Evolutionary conservation across 2,888 invertebrate genomes (phyloP), one percentile per base, ranked within the genome.

Genomic region (Bibio marci): DNA sequence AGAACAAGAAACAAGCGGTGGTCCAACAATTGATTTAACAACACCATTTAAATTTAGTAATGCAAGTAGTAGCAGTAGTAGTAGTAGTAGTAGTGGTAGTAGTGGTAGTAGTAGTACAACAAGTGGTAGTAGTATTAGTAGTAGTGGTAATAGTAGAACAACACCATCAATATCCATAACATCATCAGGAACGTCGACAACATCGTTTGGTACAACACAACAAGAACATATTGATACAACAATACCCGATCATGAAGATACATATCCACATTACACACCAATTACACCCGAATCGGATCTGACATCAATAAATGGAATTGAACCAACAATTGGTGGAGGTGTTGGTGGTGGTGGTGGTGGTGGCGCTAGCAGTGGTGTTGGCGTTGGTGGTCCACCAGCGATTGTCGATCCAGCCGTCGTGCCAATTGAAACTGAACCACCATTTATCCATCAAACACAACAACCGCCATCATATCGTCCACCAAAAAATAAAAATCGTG

Each of bases 401-500:
- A 38, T 35, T 37, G 42, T 31, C 30, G 28, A 28, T 38, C 32
- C 38, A 13, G 42, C 44, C 31, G 49, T 46, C 45, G 47, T 49
- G 5, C 51, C 51, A 34, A 45, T 46, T 4, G 52, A 51, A 44
- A 43, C 49, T 31, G 44, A 47, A 31, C 52, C 54, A 30, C 50
- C 51, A 35, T 46, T 44, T 35, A 40, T 43, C 25, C 44, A 48
- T 37, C 51, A 45, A 43, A 51, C 45, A 39, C 52, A 48, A 26
- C 58, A 55, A 42, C 54, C 57, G 43, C 53, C 54, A 35, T 49
- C 52, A 15, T 53, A 51, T 22, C 22, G 22, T 4, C 59, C 55
- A 41, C 62, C 56, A 49, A 8, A 12, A 4, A 56, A 53, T 46
- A 57, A 56, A 40, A 66, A 69, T 43, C 58, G 71, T 44, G 72